These are phyloP conservation scores for Rhizoglyphus robini DNA, from an alignment of 1,140 invertebrate genomes.

Conservation along the genomic window DNA sequence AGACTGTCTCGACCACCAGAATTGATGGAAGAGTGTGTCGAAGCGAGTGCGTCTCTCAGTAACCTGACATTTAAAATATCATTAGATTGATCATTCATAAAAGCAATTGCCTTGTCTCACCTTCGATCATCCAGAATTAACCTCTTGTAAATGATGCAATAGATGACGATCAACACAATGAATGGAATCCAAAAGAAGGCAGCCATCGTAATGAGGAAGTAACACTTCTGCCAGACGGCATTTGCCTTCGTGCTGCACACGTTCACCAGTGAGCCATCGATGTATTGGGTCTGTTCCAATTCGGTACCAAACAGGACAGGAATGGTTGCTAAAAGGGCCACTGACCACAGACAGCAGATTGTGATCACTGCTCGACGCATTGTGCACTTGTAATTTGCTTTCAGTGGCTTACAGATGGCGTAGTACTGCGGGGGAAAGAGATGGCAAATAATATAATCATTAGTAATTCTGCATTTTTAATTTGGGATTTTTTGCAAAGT, in stretches of 20 bases:
- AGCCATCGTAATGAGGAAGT: conserved; percentile 57
- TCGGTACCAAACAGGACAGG: conserved; percentile 36
- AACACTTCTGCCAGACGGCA: conserved; percentile 54
- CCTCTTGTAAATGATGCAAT: conserved; percentile 64
- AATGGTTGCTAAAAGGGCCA: conserved; percentile 63
- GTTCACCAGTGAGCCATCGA: conserved; percentile 51
- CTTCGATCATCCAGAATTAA: conserved; percentile 40
- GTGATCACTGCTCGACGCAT: conserved; percentile 67
- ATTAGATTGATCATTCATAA: too few species aligned
- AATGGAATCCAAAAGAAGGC: conserved; percentile 71
- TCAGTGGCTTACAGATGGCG: conserved; percentile 78
- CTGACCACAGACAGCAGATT: conserved; percentile 65
- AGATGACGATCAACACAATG: conserved; percentile 59
- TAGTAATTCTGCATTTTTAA: background rate
- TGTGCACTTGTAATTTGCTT: conserved; percentile 77
- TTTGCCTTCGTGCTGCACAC: conserved; percentile 58
- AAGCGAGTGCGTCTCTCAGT: background rate
- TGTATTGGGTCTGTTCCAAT: conserved; percentile 48
- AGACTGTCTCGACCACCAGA: background rate
- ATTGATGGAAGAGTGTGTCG: background rate
- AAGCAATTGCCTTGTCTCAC: background rate
- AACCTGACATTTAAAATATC: too few species aligned
- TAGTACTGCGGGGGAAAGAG: conserved; percentile 51
- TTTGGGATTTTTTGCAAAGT: background rate
- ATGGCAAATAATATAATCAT: background rate